Base-by-base conservation (phyloP, 1,140 invertebrate species). In the Subanguina moxae region DNA sequence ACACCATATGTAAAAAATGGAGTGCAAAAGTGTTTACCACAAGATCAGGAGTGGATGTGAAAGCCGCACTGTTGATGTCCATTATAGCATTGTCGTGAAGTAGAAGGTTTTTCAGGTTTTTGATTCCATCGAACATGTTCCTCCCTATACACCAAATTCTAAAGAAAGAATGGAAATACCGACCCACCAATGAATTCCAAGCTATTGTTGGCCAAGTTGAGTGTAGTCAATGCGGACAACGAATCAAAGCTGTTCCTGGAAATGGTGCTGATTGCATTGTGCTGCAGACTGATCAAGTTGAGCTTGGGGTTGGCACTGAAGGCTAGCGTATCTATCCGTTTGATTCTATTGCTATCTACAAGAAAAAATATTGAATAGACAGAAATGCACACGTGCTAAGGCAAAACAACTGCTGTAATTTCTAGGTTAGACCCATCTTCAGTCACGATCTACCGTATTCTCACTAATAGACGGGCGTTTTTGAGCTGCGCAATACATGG, bases 41-140 rank as follows among this genome's bases (percentile, higher is more conserved):
- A 25, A 82, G 57, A 38, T 76, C 57, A 7, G 68, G 63, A 58
- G 82, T 57, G 17, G 74, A 70, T 15, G 64, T n/a, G 61, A 83
- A 80, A 7, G 82, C 65, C 45, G 59, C 59, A 7, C 68, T 61
- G 15, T 70, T 74, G 17, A 83, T 65, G 25, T 73, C 57, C 1
- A 43, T 45, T 3, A 83, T 74, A 8, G 71, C 28, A 62, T 83
- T 84, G 28, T 75, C 67, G 13, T 72, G 71, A 15, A 84, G 65
- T 32, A 74, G 73, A 28, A 84, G 64, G n/a, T 66, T 58, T 64
- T 75, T 77, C 38, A 84, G 64, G 57, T 77, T 78, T 8, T 46
- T 64, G 78, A 84, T 82, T 45, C 82, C 83, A 25, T 83, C 79
- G 42, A 84, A 76, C 72, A 80, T 79, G 38, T 82, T 82, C 17